Percentiles rank a stretch among this genome's conserved stretches.
Evolutionary conservation across 1,140 invertebrate genomes (phyloP).

Genomic region (Rhizoglyphus robini): DNA sequence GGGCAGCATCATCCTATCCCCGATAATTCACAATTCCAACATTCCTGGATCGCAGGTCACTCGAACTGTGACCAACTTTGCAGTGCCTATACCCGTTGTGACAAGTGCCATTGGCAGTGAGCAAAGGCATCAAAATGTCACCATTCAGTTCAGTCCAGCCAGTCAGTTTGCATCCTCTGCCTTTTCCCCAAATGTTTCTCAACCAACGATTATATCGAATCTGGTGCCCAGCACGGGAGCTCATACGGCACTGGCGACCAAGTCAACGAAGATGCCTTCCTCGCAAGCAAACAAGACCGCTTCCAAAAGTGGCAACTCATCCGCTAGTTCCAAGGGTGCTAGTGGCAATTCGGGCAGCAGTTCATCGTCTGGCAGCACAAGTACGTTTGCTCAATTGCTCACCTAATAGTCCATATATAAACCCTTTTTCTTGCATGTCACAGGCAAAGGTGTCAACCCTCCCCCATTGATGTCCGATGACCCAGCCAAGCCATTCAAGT

Average conservation of each 20-base stretch:
- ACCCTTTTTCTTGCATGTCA: background rate
- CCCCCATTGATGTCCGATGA: constrained; percentile 26
- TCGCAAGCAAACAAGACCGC: background rate
- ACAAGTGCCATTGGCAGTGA: background rate
- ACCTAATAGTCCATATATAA: too few relatives aligned
- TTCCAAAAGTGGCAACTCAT: background rate
- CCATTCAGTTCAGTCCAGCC: too few relatives aligned
- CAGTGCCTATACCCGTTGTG: constrained; percentile 9
- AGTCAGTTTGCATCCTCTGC: too few relatives aligned
- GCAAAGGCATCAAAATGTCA: too few relatives aligned
- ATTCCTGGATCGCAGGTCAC: background rate
- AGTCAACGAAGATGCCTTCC: background rate
- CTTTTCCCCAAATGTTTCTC: too few relatives aligned
- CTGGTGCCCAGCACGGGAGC: background rate
- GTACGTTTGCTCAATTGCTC: too few relatives aligned
- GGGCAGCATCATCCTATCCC: background rate
- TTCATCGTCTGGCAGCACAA: background rate
- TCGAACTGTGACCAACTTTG: constrained; percentile 6
- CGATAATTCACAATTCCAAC: background rate
- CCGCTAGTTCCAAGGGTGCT: background rate
- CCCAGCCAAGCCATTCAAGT: constrained; percentile 27
- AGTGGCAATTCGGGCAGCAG: background rate
- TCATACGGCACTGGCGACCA: constrained; percentile 4
- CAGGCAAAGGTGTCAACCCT: background rate
- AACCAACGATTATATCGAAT: too few relatives aligned